These are phyloP conservation scores for Caenorhabditis remanei DNA, from an alignment of 1,140 invertebrate species.

Conservation along the genomic window DNA sequence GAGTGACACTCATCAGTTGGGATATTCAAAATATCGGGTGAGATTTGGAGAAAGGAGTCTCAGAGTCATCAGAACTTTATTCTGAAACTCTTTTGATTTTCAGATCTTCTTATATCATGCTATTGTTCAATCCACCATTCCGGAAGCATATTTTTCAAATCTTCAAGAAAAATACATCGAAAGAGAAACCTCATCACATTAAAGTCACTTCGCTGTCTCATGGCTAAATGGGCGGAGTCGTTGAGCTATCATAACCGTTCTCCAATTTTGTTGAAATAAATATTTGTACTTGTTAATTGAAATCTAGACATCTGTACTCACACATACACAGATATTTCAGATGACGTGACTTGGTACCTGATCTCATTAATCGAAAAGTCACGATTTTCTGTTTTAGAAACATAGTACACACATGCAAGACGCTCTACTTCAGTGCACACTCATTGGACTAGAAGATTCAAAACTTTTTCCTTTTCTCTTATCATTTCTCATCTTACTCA, in stretches of 20 bases:
- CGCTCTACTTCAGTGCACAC: background rate
- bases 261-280: background rate
- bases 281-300: too few species aligned
- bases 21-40: slow-evolving; percentile 6
- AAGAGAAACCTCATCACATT: background rate
- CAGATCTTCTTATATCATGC: background rate
- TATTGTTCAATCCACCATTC: background rate
- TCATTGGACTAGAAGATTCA: background rate
- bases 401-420: too few species aligned
- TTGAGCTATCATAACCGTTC: background rate
- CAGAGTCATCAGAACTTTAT: background rate
- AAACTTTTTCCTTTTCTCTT: background rate
- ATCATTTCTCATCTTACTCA: background rate
- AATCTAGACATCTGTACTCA: too few species aligned
- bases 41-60: background rate
- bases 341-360: background rate
- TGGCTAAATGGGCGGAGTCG: too few species aligned
- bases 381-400: background rate
- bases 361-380: background rate
- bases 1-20: background rate
- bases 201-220: background rate
- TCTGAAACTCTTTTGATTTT: background rate
- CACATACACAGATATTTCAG: too few species aligned
- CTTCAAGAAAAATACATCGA: too few species aligned
- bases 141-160: background rate